Conservation (phyloP, 2,797 vertebrate species). For the Sebastes hubbsi region DNA sequence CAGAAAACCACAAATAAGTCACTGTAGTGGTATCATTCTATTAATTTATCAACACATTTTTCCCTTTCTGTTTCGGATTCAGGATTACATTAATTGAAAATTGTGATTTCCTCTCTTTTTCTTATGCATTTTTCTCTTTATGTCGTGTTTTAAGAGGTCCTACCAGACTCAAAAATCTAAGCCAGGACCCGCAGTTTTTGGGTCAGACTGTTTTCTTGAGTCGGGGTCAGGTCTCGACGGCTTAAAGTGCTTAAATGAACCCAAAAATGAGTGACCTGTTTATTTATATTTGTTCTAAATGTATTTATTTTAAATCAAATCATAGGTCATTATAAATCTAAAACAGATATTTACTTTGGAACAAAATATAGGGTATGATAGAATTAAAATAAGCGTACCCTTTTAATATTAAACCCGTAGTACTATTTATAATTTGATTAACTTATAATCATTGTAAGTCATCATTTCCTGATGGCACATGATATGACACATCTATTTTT, state of each 20-base stretch:
- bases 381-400: background rate
- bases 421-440: background rate
- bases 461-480: constrained; percentile 3
- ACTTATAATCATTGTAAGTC: background rate
- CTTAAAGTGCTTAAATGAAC: background rate
- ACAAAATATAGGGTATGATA: background rate
- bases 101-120: constrained; percentile 30
- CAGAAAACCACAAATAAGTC: background rate
- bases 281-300: background rate
- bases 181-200: background rate
- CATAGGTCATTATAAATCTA: background rate
- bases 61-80: background rate
- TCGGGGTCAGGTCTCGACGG: background rate
- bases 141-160: constrained; percentile 55
- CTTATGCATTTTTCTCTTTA: constrained; percentile 66
- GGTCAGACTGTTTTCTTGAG: background rate
- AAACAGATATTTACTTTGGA: background rate
- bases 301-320: background rate
- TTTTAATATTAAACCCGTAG: background rate
- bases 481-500: constrained; percentile 27
- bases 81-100: constrained; percentile 71
- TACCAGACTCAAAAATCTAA: background rate
- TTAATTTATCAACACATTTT: background rate
- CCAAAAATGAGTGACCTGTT: background rate
- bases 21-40: background rate